Evolutionary conservation across 2,113 vertebrate species (phyloP).

Genomic region (Microcebus lehilahytsara): DNA sequence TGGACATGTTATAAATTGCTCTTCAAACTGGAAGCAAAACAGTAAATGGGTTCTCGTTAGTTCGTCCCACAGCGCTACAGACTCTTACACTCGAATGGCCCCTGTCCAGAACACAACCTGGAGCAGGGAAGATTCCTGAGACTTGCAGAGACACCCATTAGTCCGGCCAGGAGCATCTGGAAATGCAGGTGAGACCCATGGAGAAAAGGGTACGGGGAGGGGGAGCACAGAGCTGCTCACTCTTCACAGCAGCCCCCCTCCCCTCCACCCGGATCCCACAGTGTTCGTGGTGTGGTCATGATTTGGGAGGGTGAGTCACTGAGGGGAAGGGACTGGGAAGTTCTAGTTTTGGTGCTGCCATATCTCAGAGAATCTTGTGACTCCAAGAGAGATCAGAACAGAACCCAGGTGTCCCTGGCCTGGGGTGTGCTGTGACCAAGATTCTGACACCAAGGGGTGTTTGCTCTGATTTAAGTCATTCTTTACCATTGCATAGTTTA

Average conservation of each 20-base stretch:
- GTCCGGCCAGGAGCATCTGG: fast-evolving
- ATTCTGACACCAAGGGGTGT: not conserved
- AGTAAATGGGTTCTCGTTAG: not conserved
- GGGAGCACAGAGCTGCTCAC: not conserved
- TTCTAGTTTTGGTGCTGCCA: not conserved
- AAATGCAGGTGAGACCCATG: not conserved
- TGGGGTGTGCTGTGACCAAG: not conserved
- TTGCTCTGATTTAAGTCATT: not conserved
- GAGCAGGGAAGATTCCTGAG: not conserved
- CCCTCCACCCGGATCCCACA: not conserved
- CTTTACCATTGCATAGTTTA: no score
- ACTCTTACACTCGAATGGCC: not conserved
- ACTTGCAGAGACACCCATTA: not conserved
- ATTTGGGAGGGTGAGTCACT: not conserved
- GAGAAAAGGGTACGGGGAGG: no score
- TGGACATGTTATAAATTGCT: not conserved
- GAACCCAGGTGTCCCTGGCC: not conserved
- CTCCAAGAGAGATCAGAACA: not conserved
- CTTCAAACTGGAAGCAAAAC: constrained; percentile 61
- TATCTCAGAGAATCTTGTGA: not conserved
- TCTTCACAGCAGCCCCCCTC: not conserved
- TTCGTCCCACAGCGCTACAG: not conserved
- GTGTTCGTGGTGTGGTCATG: no score
- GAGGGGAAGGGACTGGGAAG: not conserved
- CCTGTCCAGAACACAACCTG: no score